A percentile compares a stretch with the other conserved stretches of the same genome.
Evolutionary conservation across 35 echinoderm and acorn worm species (phyloP).

Genomic region (Hemicentrotus pulcherrimus): DNA sequence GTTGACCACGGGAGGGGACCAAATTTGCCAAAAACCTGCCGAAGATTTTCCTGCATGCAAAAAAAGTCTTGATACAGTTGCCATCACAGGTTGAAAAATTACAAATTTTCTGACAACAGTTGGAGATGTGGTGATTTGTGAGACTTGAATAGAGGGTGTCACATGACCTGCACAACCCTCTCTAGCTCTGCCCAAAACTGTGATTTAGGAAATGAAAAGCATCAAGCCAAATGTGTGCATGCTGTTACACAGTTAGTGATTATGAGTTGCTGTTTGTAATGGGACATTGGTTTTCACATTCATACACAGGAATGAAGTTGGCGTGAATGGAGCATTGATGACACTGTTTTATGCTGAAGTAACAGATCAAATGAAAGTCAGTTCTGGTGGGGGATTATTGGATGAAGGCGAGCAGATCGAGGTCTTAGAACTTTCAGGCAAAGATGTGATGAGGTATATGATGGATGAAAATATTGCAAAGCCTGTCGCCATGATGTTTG

Average conservation of each 20-base stretch:
- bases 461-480: constrained; percentile 70
- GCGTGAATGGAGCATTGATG: constrained; percentile 62
- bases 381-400: constrained; percentile 65
- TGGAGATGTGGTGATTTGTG: too few relatives aligned
- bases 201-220: too few relatives aligned
- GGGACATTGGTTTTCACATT: background rate
- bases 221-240: too few relatives aligned
- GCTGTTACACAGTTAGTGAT: too few relatives aligned
- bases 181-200: too few relatives aligned
- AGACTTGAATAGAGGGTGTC: too few relatives aligned
- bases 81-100: too few relatives aligned
- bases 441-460: constrained; percentile 48
- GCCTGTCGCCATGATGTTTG: constrained; percentile 71
- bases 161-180: too few relatives aligned
- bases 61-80: too few relatives aligned
- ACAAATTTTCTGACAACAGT: too few relatives aligned
- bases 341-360: constrained; percentile 85
- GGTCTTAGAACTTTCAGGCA: constrained; percentile 60
- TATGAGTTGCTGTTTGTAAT: background rate
- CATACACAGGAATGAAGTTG: constrained; percentile 61
- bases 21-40: background rate
- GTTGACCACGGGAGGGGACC: background rate
- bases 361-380: constrained; percentile 71
- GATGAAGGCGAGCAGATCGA: constrained; percentile 80
- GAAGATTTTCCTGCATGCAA: background rate